Evolutionary conservation across 1,140 invertebrate species (phyloP).

Genomic region (Medauroidea extradentata): DNA sequence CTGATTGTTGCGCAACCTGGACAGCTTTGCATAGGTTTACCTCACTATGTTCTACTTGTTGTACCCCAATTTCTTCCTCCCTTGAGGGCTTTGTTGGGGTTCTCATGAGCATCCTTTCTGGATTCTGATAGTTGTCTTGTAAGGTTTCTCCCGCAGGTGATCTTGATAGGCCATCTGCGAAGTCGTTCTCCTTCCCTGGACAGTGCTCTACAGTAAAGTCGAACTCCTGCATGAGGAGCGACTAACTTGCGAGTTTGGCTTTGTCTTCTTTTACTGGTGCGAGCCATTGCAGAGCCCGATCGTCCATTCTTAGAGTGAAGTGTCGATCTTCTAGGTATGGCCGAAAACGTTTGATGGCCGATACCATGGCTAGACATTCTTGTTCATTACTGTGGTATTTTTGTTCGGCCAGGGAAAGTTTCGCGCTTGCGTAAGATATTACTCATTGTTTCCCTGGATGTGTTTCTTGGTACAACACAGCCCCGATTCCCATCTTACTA

Average conservation of each 20-base stretch:
- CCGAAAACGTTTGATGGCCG: conserved; percentile 31
- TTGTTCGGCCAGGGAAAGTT: not conserved
- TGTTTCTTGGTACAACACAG: not conserved
- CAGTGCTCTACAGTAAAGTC: conserved; percentile 24
- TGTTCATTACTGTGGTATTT: not conserved
- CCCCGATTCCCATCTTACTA: not conserved
- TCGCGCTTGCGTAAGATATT: not conserved
- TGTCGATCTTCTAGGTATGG: conserved; percentile 30
- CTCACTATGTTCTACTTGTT: too few species aligned
- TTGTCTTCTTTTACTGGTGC: conserved; percentile 16
- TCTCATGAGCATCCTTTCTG: too few species aligned
- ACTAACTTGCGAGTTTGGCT: conserved; percentile 30
- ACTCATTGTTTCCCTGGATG: not conserved
- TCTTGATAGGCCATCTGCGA: not conserved
- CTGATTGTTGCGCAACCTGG: not conserved
- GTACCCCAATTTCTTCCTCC: too few species aligned
- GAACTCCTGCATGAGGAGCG: conserved; percentile 29
- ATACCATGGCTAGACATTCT: conserved; percentile 27
- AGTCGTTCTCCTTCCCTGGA: conserved; percentile 25
- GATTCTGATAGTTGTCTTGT: too few species aligned
- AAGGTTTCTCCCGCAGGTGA: not conserved
- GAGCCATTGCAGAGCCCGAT: conserved; percentile 27
- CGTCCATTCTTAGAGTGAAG: conserved; percentile 31
- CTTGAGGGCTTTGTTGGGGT: too few species aligned
- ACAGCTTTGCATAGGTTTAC: too few species aligned